Percentiles rank a stretch among this genome's conserved stretches.
These are phyloP conservation scores for Lamellibrachia columna DNA, from an alignment of 2,888 invertebrate genomes.

Conservation along the genomic window DNA sequence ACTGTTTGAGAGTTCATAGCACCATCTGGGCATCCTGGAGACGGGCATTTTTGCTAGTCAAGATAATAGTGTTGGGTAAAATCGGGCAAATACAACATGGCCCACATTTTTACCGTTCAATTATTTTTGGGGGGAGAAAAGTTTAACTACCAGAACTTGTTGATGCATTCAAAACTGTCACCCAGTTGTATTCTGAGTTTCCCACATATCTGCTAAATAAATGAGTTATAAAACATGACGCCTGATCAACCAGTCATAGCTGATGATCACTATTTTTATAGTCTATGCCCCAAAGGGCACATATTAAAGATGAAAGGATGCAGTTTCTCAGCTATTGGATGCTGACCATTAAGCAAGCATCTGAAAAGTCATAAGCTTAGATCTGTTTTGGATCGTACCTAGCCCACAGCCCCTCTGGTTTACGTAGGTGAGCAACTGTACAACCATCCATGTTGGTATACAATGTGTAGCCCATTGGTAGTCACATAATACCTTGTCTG, in stretches of 20 bases:
- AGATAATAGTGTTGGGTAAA: too few species aligned
- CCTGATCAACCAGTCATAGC: background rate
- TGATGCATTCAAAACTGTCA: background rate
- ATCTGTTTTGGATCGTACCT: background rate
- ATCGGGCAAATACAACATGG: too few species aligned
- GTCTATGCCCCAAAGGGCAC: background rate
- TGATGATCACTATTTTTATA: background rate
- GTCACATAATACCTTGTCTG: background rate
- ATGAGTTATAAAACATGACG: background rate
- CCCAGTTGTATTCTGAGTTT: background rate
- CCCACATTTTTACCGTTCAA: too few species aligned
- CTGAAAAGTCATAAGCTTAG: background rate
- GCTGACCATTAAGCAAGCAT: background rate
- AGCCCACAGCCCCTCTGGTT: background rate
- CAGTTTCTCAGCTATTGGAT: background rate
- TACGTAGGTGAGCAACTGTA: background rate
- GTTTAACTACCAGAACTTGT: background rate
- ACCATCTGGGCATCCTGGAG: too few species aligned
- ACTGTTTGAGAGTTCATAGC: too few species aligned
- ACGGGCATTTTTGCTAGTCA: too few species aligned
- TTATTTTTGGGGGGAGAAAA: too few species aligned
- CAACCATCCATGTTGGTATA: background rate
- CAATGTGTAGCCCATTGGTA: background rate
- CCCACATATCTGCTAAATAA: background rate
- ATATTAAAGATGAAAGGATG: background rate